Base-by-base conservation (phyloP, 2,888 invertebrate species). In the Caenorhabditis panamensis region DNA sequence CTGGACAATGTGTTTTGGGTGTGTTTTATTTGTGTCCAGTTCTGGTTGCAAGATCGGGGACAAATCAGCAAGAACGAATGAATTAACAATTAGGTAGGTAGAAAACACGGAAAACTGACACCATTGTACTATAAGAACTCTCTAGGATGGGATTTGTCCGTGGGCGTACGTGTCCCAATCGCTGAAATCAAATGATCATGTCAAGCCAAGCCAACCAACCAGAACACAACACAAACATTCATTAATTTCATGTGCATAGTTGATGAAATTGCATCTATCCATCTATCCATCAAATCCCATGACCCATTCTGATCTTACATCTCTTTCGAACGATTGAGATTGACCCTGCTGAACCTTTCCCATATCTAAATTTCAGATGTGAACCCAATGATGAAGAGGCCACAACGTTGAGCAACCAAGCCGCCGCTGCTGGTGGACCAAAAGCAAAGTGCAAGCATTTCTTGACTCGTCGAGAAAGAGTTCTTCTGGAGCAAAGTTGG, bases 401-500 rank as follows among this genome's bases (percentile, higher is more conserved):
- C 13, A 61, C 59, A 24, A 44, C 64, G 20, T 47, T 64, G 69
- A 54, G 41, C 20, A 63, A 69, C 20, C 11, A 51, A 1, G 54
- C 66, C 18, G 26, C 37, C 13, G 62, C n/a, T 4, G 53, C 54
- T 18, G 24, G 26, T 28, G 53, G 49, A 18, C 16, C 79, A n/a
- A 79, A 75, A 18, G 28, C 79, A 16, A 79, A 79, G 53, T 75
- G 75, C 56, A 85, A 82, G 53, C 86, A 86, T 56, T 86, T 89
- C 41, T 61, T 89, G 73, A 85, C 84, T 1, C 63, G 87, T 31
- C 79, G 86, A 20, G 89, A 89, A 37, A 75, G 88, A 44, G 79
- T 87, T 37, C 72, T 89, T 11, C 75, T 89, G 20, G 87, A 88
- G 71, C 86, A 86, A 59, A 88, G 87, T 68, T 89, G 89, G 89